Percentiles rank a stretch among this genome's conserved stretches.
Conservation (phyloP, 2,113 vertebrate genomes). For the Capreolus pygargus region DNA sequence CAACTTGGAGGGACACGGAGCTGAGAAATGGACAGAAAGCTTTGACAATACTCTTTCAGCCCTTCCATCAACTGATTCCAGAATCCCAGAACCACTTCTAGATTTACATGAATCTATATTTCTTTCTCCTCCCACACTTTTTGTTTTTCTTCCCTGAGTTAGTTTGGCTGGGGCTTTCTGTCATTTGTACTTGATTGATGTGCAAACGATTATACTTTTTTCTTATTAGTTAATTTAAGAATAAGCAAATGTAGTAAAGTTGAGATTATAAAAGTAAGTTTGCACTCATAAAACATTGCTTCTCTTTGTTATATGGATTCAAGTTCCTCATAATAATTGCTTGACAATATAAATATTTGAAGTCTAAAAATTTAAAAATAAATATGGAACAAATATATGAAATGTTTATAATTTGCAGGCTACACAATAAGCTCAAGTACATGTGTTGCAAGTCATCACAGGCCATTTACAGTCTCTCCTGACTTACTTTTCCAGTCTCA, state of each 20-base stretch:
- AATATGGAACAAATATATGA: not conserved
- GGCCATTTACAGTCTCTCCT: not conserved
- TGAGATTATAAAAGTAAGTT: not conserved
- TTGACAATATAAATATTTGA: not conserved
- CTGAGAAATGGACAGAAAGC: not conserved
- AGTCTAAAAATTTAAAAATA: not conserved
- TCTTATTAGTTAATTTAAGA: not conserved
- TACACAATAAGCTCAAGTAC: not conserved
- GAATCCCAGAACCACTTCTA: not conserved
- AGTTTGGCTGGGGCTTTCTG: not conserved
- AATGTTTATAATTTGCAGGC: not conserved
- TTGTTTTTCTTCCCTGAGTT: not conserved
- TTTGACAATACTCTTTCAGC: not conserved
- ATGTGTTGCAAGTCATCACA: not conserved
- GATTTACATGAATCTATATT: not conserved
- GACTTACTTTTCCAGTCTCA: not conserved
- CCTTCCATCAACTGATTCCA: not conserved
- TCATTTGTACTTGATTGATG: not conserved
- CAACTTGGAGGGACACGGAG: rapidly evolving
- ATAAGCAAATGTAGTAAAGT: not conserved
- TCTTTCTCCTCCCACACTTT: not conserved
- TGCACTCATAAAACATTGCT: not conserved
- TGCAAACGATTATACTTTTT: not conserved
- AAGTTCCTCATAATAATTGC: not conserved
- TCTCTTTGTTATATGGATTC: not conserved